Base-by-base conservation (phyloP, 2,113 vertebrate genomes). In the Petromus typicus region DNA sequence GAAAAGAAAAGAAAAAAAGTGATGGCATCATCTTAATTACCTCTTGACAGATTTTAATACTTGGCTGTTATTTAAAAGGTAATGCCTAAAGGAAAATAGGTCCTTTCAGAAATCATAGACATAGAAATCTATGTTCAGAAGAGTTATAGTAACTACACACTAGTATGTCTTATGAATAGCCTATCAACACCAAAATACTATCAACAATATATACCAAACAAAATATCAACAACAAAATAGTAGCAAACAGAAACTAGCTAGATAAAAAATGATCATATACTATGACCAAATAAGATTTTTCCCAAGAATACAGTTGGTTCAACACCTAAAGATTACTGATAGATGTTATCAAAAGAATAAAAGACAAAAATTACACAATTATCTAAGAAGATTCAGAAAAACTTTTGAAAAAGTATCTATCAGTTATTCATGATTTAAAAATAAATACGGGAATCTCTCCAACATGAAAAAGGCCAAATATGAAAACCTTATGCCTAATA, bases 41-140 rank as follows among this genome's bases (percentile, higher is more conserved):
- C 3, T 93, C 69, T 78, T 83, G 37, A 90, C 9, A 79, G 71
- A 91, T 91, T 64, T 59, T 51, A 93, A 91, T 11, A 91, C 71
- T 78, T 45, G 5, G 20, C 3, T 78, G 4, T 76, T 80, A 87
- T 54, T 90, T 95, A 64, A 86, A 86, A 92, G 61, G 34, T 51
- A 83, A 25, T 76, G 12, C 30, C 51, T 86, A 76, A 89, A 92
- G 37, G 40, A 91, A 84, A 25, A 63, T 10, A 91, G 48, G 30
- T 90, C 16, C 2, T 79, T 92, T 81, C 78, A 86, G 43, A 83
- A 76, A 91, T 71, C 32, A 80, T 12, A 83, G 30, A 80, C 23
- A 54, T 0, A 92, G 5, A 3, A 64, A 79, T 48, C 64, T 22
- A 57, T 71, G n/a, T 82, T 40, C 61, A 91, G 54, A 85, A 91